Conservation (phyloP, 1,140 invertebrate species). For the Drosophila tristis region DNA sequence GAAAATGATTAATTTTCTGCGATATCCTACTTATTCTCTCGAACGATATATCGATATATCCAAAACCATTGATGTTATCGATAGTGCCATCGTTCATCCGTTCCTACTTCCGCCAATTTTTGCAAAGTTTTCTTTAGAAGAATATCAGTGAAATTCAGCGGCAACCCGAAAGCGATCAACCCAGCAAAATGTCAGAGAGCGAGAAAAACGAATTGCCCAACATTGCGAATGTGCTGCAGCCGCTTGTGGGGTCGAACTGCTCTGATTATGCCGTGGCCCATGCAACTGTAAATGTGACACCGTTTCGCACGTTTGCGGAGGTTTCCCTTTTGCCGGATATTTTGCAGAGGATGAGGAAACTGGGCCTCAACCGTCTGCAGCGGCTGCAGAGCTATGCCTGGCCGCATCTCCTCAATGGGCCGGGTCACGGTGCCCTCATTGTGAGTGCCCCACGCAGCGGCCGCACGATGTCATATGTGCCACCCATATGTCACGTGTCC, state of each 20-base stretch:
- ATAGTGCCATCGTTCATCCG: too few relatives aligned
- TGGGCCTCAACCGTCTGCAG: conserved; percentile 32
- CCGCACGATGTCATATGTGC: conserved; percentile 54
- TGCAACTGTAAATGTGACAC: conserved; percentile 4
- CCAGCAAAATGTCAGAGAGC: too few relatives aligned
- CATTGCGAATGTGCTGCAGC: not conserved
- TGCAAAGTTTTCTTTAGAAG: too few relatives aligned
- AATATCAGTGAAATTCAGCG: too few relatives aligned
- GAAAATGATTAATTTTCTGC: too few relatives aligned
- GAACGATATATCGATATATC: too few relatives aligned
- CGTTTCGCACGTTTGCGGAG: conserved; percentile 34
- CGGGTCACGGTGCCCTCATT: conserved; percentile 45
- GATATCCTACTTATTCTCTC: too few relatives aligned
- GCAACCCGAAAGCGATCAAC: too few relatives aligned
- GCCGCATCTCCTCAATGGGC: conserved; percentile 31
- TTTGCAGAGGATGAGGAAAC: conserved; percentile 24
- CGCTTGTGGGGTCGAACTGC: conserved; percentile 37
- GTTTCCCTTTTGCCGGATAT: conserved; percentile 37
- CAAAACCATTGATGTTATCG: too few relatives aligned
- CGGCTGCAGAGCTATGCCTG: conserved; percentile 65
- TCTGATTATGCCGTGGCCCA: conserved; percentile 50
- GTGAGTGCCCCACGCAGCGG: conserved; percentile 58
- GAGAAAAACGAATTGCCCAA: too few relatives aligned
- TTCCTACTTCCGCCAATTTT: too few relatives aligned
- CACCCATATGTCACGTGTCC: conserved; percentile 46